Evolutionary conservation across 2,113 vertebrate genomes (phyloP).

Genomic region (Anhinga rufa): DNA sequence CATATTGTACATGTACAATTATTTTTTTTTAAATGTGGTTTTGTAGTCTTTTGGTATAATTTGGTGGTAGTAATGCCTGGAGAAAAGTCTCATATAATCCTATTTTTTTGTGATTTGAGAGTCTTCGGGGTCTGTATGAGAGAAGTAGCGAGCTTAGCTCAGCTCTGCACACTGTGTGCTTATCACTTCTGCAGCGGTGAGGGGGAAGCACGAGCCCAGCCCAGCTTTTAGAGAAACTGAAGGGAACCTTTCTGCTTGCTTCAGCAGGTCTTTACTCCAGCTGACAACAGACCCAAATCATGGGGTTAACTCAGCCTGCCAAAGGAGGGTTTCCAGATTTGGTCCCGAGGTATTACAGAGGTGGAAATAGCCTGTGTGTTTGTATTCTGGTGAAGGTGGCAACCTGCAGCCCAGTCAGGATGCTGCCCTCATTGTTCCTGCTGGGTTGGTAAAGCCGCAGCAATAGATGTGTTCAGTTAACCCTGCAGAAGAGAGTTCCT

Average conservation of each 20-base stretch:
- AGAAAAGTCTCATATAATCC: background rate
- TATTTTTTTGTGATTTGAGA: background rate
- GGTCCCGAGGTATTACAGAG: rapidly evolving
- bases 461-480: background rate
- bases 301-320: background rate
- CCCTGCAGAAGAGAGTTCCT: background rate
- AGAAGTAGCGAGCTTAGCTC: background rate
- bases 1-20: background rate
- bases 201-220: background rate
- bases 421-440: background rate
- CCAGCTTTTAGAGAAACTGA: background rate
- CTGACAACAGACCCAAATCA: background rate
- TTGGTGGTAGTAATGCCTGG: background rate
- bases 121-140: background rate
- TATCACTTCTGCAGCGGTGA: background rate
- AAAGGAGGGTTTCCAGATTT: background rate
- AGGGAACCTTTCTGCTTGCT: background rate
- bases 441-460: background rate
- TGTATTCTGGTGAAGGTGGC: background rate
- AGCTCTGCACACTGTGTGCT: background rate
- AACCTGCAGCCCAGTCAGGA: background rate
- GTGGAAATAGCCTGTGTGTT: background rate
- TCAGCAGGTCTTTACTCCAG: background rate
- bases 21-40: background rate
- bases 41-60: background rate